Evolutionary conservation across 2,797 vertebrate genomes (phyloP).

Genomic region (Oreonectes daqikongensis): DNA sequence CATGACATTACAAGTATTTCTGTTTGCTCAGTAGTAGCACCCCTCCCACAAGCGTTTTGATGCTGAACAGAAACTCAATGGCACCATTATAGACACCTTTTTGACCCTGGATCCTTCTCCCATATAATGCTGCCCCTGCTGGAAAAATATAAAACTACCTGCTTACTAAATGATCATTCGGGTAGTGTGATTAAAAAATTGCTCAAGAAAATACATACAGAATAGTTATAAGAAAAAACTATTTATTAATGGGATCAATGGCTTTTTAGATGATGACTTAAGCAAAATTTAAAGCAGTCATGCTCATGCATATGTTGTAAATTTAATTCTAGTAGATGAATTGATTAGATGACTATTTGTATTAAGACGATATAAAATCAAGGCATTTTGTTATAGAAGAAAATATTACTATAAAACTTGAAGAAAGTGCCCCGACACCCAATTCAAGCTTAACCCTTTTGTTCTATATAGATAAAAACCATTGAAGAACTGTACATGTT

Average conservation of each 20-base stretch:
- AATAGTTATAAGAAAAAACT: not conserved
- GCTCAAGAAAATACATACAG: not conserved
- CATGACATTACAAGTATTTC: constrained; percentile 57
- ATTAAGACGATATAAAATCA: constrained; percentile 10
- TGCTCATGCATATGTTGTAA: constrained; percentile 42
- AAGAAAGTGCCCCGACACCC: constrained; percentile 5
- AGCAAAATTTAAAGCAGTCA: constrained; percentile 33
- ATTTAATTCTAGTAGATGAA: constrained; percentile 11
- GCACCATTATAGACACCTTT: constrained; percentile 50
- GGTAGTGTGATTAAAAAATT: not conserved
- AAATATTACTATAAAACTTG: not conserved
- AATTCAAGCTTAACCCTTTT: not conserved
- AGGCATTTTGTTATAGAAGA: constrained; percentile 12
- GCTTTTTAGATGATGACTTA: constrained; percentile 23
- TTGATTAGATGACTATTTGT: constrained; percentile 27
- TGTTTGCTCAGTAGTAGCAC: constrained; percentile 57
- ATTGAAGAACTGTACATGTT: not conserved
- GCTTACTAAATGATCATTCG: no score
- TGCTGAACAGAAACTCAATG: constrained; percentile 59
- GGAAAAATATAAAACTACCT: constrained; percentile 15
- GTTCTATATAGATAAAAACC: not conserved
- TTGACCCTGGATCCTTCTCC: constrained; percentile 39
- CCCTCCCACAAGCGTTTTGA: constrained; percentile 33
- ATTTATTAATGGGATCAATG: constrained; percentile 42
- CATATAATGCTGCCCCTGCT: constrained; percentile 37